Conservation (phyloP, 1,140 invertebrate species). For the Mizuhopecten yessoensis region DNA sequence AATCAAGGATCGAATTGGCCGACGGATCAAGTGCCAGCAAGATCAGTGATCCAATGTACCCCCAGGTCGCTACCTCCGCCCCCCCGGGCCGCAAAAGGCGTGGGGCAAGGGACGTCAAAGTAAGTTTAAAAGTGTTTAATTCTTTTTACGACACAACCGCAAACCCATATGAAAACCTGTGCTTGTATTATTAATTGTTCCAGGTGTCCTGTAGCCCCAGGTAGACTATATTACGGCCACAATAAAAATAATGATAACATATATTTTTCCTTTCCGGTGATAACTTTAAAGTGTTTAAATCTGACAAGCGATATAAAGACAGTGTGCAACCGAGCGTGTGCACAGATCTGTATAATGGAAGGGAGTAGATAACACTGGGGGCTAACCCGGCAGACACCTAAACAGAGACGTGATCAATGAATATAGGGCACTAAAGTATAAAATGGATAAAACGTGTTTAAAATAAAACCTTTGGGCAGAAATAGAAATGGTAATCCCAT, state of each 20-base stretch:
- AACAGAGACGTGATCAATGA: neutral
- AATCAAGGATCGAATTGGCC: conserved; percentile 44
- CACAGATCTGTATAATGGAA: neutral
- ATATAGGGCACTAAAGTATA: neutral
- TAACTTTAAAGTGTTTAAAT: neutral
- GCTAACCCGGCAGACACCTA: neutral
- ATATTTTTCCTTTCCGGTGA: neutral
- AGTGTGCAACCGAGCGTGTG: conserved; percentile 3
- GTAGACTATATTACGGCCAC: neutral
- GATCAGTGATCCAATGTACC: conserved; percentile 51
- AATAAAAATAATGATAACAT: neutral
- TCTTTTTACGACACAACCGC: neutral
- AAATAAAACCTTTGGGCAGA: neutral
- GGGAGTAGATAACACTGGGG: neutral
- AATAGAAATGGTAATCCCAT: neutral
- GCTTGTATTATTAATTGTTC: neutral
- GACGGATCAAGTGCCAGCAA: conserved; percentile 46
- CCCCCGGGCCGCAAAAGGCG: conserved; percentile 69
- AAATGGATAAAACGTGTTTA: neutral
- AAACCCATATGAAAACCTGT: too few relatives aligned
- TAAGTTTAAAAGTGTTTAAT: conserved; percentile 56
- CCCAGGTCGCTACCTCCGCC: conserved; percentile 54
- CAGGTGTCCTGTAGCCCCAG: neutral
- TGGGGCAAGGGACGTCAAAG: conserved; percentile 74
- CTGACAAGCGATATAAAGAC: neutral